These are phyloP conservation scores for Rhagophthalmus giganteus DNA, from an alignment of 2,888 invertebrate genomes.

Conservation along the genomic window DNA sequence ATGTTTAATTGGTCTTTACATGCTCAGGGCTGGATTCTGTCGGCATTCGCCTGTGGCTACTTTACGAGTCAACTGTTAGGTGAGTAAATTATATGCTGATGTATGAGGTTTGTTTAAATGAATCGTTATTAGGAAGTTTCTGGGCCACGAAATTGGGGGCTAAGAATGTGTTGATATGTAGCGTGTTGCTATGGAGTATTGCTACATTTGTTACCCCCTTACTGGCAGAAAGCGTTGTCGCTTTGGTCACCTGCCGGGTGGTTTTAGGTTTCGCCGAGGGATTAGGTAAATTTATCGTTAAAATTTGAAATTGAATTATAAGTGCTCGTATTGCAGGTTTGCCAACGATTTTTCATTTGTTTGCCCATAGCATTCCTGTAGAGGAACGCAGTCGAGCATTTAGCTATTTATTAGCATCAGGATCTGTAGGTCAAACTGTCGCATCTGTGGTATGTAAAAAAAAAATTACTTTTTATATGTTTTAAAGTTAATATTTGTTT, in stretches of 20 bases:
- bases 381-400: conserved; percentile 74
- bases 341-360: conserved; percentile 75
- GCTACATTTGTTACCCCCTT: conserved; percentile 72
- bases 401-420: conserved; percentile 71
- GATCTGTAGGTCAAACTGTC: conserved; percentile 75
- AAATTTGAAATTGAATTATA: too few relatives aligned
- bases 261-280: conserved; percentile 75
- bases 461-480: background rate
- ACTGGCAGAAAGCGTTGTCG: conserved; percentile 66
- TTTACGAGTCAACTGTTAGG: conserved; percentile 71
- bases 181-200: conserved; percentile 73
- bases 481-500: conserved; percentile 1
- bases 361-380: conserved; percentile 70
- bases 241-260: conserved; percentile 67
- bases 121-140: conserved; percentile 59
- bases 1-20: conserved; percentile 71
- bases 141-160: conserved; percentile 70
- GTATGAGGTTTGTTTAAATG: too few relatives aligned
- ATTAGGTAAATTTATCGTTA: conserved; percentile 58
- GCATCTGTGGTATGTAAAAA: conserved; percentile 65
- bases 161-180: conserved; percentile 67
- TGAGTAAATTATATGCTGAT: too few relatives aligned
- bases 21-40: conserved; percentile 74
- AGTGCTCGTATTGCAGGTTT: conserved; percentile 68
- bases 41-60: conserved; percentile 76